Conservation (phyloP, 2,888 invertebrate species). For the Dryadula phaetusa region DNA sequence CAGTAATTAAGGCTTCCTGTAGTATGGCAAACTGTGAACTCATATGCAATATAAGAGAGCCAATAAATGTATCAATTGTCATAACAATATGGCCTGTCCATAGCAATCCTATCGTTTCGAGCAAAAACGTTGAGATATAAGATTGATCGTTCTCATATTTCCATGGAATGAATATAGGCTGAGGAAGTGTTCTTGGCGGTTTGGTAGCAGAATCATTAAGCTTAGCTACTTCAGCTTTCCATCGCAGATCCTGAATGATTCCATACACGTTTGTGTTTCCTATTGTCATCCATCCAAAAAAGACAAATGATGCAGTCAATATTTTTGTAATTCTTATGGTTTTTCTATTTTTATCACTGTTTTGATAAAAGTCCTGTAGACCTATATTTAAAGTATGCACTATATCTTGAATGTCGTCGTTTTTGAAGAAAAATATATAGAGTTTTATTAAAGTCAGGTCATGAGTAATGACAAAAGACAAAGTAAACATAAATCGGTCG, state of each 20-base stretch:
- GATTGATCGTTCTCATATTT: constrained; percentile 65
- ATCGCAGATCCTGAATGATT: constrained; percentile 67
- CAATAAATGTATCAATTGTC: constrained; percentile 77
- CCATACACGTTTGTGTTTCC: constrained; percentile 72
- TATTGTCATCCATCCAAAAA: constrained; percentile 78
- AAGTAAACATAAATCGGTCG: constrained; percentile 78
- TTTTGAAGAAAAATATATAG: constrained; percentile 74
- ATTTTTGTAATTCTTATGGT: constrained; percentile 66
- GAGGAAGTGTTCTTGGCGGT: constrained; percentile 69
- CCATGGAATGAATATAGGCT: constrained; percentile 80
- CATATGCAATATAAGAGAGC: constrained; percentile 75
- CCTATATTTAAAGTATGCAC: constrained; percentile 68
- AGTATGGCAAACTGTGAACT: constrained; percentile 71
- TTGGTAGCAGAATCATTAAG: constrained; percentile 58
- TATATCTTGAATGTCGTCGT: constrained; percentile 70
- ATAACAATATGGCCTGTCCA: constrained; percentile 81
- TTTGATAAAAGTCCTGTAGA: constrained; percentile 70
- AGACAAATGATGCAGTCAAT: constrained; percentile 67
- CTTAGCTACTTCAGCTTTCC: constrained; percentile 63
- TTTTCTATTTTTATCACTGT: constrained; percentile 57
- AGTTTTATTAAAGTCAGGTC: constrained; percentile 75
- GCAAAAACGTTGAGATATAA: constrained; percentile 67
- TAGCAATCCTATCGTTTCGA: constrained; percentile 72
- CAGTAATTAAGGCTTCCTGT: constrained; percentile 69
- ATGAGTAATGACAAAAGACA: constrained; percentile 78